Percentiles rank a stretch among this genome's conserved stretches.
phyloP scores from a whole-genome alignment of 2,113 vertebrate genomes.

The Panurus biarmicus region DNA sequence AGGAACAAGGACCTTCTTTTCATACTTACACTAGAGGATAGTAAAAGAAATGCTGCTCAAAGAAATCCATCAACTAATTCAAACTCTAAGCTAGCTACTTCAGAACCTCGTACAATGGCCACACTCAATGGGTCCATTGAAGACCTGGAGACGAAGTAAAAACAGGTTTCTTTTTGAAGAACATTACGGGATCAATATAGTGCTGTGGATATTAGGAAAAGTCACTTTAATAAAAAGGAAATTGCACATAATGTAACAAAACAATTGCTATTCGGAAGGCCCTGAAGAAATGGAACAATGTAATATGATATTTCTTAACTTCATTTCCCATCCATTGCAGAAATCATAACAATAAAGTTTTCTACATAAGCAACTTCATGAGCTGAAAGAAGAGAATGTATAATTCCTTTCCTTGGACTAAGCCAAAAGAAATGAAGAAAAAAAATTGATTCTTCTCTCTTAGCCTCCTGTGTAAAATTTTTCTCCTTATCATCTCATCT shows the following conservation, averaged over 20 bases:
- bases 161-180: slow-evolving; percentile 44
- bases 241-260: slow-evolving; percentile 54
- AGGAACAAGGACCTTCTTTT: slow-evolving; percentile 61
- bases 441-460: slow-evolving; percentile 73
- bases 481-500: slow-evolving; percentile 80
- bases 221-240: slow-evolving; percentile 45
- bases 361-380: slow-evolving; percentile 56
- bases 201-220: slow-evolving; percentile 29
- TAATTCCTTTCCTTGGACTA: slow-evolving; percentile 50
- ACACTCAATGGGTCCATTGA: slow-evolving; percentile 42
- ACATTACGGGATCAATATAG: slow-evolving; percentile 27
- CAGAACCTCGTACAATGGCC: slow-evolving; percentile 31
- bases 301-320: slow-evolving; percentile 43
- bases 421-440: slow-evolving; percentile 61
- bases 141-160: slow-evolving; percentile 34
- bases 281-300: slow-evolving; percentile 28
- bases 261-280: slow-evolving; percentile 44
- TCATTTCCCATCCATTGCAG: slow-evolving; percentile 56
- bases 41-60: slow-evolving; percentile 47
- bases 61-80: slow-evolving; percentile 54
- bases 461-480: slow-evolving; percentile 78
- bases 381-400: slow-evolving; percentile 50
- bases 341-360: slow-evolving; percentile 61
- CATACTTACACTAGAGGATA: slow-evolving; percentile 30
- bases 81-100: slow-evolving; percentile 51